Evolutionary conservation across 2,113 vertebrate species (phyloP), one percentile per base, ranked within the genome.

Genomic region (Poeciliopsis retropinna): DNA sequence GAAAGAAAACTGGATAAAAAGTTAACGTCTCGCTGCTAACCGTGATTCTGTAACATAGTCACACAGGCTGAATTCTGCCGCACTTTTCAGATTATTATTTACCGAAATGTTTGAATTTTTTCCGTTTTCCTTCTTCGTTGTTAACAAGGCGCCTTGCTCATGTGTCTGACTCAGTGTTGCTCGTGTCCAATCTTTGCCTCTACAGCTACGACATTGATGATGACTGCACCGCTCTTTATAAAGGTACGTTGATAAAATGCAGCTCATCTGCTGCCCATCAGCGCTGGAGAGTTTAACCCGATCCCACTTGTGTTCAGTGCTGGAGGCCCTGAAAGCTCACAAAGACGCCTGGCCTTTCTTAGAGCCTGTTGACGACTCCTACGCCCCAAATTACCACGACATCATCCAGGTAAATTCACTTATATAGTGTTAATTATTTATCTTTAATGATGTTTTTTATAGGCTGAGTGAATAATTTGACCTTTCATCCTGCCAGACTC

Each of bases 341-440:
- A 99, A 98, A 93, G 98, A 99, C 67, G 95, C 97, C 17, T 99
- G 98, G 98, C 98, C 98, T 29, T 99, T 99, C 89, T 78, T 99
- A 91, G 98, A 99, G 83, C 97, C 98, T 0, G 98, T 99, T 61
- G 98, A 99, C 87, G 98, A 99, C 76, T 98, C 97, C 0, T 98
- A 97, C 14, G 97, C 96, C 22, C 97, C 96, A 27, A 98, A 97
- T 91, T 99, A 99, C 87, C 95, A 99, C 30, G 96, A 98, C 67
- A 96, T 99, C 85, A 98, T 99, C 88, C 96, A 98, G 96, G 98
- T 99, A 94, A 62, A 15, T 57, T 41, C 27, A 64, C 15, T 15
- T 7, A 0, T 30, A 27, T n/a, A n/a, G n/a, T n/a, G 17, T 22
- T 37, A 11, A 37, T 37, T 37, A 57, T 57, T 57, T 57, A 57